A percentile compares a stretch with the other conserved stretches of the same genome.
Evolutionary conservation across 2,797 vertebrate species (phyloP).

Genomic region (Chelonia mydas): DNA sequence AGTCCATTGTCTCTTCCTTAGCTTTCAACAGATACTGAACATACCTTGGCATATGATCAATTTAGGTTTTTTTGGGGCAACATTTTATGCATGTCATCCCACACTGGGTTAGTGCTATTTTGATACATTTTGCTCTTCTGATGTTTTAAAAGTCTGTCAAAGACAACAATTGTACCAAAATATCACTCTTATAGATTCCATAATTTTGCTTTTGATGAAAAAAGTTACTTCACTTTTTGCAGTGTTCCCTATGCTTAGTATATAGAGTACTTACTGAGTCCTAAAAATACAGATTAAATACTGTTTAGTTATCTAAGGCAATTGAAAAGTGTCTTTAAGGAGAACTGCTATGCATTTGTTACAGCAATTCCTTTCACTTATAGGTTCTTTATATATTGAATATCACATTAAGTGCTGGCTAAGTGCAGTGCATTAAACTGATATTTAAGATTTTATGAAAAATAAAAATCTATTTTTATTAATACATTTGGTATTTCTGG

Average conservation of each 20-base stretch:
- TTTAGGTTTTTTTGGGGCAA: not conserved
- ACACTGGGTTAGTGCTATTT: not conserved
- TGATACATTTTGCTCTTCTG: not conserved
- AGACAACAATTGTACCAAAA: not conserved
- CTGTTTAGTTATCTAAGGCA: not conserved
- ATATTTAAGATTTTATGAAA: not conserved
- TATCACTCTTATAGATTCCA: not conserved
- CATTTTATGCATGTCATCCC: not conserved
- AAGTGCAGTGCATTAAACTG: not conserved
- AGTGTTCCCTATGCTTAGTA: not conserved
- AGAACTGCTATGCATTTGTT: not conserved
- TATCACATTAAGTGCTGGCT: not conserved
- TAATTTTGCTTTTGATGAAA: not conserved
- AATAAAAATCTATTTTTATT: constrained; percentile 48
- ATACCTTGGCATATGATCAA: not conserved
- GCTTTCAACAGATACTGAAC: not conserved
- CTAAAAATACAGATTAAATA: not conserved
- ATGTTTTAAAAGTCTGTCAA: not conserved
- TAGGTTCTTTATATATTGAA: not conserved
- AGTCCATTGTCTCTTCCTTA: not conserved
- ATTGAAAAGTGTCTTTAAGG: not conserved
- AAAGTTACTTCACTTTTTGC: not conserved
- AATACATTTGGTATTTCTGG: not conserved
- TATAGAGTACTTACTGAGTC: not conserved
- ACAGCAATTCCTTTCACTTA: not conserved